Percentiles rank a stretch among this genome's conserved stretches.
phyloP scores from a whole-genome alignment of 2,888 invertebrate species.

The Drosophila pseudotakahashii region DNA sequence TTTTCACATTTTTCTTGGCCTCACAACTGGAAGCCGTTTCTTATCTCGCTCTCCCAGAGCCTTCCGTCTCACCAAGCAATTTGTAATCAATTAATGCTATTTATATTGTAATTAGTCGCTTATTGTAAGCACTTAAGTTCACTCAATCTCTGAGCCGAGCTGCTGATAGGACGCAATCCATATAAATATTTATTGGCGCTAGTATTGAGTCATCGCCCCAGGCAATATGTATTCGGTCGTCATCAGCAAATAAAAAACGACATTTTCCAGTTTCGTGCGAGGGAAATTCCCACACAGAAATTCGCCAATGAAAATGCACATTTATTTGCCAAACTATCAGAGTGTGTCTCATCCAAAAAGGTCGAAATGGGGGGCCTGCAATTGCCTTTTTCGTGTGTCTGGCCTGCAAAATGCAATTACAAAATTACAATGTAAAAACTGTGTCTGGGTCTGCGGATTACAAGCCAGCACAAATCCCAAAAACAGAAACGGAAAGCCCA shows the following conservation, averaged over 20 bases:
- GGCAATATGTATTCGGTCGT: slow-evolving; percentile 1
- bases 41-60: slow-evolving; percentile 14
- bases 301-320: slow-evolving; percentile 4
- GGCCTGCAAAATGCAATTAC: slow-evolving; percentile 60
- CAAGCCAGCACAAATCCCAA: slow-evolving; percentile 51
- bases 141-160: slow-evolving; percentile 13
- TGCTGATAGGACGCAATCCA: slow-evolving; percentile 33
- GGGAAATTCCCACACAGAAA: slow-evolving; percentile 59
- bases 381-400: slow-evolving; percentile 49
- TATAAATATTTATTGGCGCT: slow-evolving; percentile 28
- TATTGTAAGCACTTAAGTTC: slow-evolving; percentile 18
- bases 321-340: slow-evolving; percentile 34
- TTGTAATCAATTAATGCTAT: slow-evolving; percentile 63
- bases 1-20: slow-evolving; percentile 5
- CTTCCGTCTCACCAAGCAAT: slow-evolving; percentile 45
- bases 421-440: slow-evolving; percentile 72
- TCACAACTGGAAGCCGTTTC: slow-evolving; percentile 2
- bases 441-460: slow-evolving; percentile 60
- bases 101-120: slow-evolving; percentile 47
- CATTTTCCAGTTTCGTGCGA: slow-evolving; percentile 30
- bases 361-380: slow-evolving; percentile 21
- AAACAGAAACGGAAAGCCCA: slow-evolving; percentile 43
- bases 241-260: slow-evolving; percentile 18
- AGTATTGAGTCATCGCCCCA: slow-evolving; percentile 31
- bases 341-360: slow-evolving; percentile 23